A percentile compares a stretch with the other conserved stretches of the same genome.
These are phyloP conservation scores for Macaca fascicularis DNA, from an alignment of 2,113 vertebrate species.

Conservation along the genomic window DNA sequence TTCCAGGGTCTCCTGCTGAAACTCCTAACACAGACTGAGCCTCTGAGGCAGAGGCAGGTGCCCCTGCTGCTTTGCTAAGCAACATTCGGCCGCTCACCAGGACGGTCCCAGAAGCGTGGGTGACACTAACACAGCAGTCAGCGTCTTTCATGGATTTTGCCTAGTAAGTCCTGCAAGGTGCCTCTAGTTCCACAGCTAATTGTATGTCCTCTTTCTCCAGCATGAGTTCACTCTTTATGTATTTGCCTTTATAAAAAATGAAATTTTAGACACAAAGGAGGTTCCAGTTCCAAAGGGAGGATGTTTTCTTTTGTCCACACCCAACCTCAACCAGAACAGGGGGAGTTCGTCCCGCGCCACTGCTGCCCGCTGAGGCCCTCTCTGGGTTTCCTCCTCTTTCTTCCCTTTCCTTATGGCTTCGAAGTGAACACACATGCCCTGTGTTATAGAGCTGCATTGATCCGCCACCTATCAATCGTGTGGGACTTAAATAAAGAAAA, in stretches of 20 bases:
- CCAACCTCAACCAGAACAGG: not conserved
- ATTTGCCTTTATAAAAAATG: not conserved
- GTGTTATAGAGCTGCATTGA: rapidly evolving
- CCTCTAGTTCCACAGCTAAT: no score
- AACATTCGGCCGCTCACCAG: rapidly evolving
- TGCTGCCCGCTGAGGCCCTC: not conserved
- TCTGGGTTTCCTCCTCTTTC: no score
- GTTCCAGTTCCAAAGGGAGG: rapidly evolving
- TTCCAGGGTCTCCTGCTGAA: not conserved
- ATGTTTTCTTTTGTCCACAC: not conserved
- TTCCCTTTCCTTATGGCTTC: not conserved
- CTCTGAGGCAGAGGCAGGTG: not conserved
- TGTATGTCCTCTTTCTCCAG: not conserved
- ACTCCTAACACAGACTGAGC: rapidly evolving
- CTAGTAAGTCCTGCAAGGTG: no score
- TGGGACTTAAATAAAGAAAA: not conserved
- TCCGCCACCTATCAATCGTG: rapidly evolving
- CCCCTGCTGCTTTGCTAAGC: rapidly evolving
- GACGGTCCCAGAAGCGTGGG: rapidly evolving
- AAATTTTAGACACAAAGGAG: not conserved
- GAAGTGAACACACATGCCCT: rapidly evolving
- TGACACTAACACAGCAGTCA: not conserved
- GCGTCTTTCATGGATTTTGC: not conserved
- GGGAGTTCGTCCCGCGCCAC: rapidly evolving
- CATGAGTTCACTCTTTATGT: not conserved